phyloP scores from a whole-genome alignment of 2,113 vertebrate genomes.

The Stigmatopora argus region DNA sequence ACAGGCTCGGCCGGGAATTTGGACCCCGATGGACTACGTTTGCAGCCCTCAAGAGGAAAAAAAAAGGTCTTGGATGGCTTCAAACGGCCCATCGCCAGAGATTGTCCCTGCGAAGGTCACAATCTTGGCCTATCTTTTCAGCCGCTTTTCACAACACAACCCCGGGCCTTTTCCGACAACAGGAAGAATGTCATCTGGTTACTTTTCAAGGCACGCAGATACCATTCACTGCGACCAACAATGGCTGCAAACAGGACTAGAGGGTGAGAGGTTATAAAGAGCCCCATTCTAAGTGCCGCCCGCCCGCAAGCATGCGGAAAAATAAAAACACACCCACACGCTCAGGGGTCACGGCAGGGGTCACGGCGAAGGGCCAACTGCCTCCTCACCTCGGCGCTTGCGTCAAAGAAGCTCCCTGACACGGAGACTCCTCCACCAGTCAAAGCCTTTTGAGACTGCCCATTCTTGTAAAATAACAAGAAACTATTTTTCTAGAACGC shows the following conservation, averaged over 20 bases:
- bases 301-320: constrained; percentile 37
- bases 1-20: constrained; percentile 10
- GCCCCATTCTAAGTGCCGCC: constrained; percentile 52
- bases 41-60: constrained; percentile 30
- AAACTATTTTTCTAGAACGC: background rate
- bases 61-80: constrained; percentile 50
- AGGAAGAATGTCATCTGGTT: constrained; percentile 73
- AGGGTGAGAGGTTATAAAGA: constrained; percentile 67
- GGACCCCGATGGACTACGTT: constrained; percentile 28
- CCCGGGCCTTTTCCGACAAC: constrained; percentile 61
- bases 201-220: constrained; percentile 67
- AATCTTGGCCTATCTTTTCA: constrained; percentile 60
- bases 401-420: constrained; percentile 20
- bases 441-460: constrained; percentile 10
- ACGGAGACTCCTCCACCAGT: background rate
- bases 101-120: constrained; percentile 66
- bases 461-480: constrained; percentile 7
- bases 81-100: constrained; percentile 55
- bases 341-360: constrained; percentile 51
- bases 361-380: constrained; percentile 44
- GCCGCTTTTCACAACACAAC: constrained; percentile 61
- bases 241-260: constrained; percentile 66
- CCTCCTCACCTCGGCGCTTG: constrained; percentile 34
- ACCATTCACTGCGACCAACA: constrained; percentile 67
- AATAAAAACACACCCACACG: constrained; percentile 46